phyloP scores from a whole-genome alignment of 2,113 vertebrate genomes.

The Forbesichthys papilliferus region DNA sequence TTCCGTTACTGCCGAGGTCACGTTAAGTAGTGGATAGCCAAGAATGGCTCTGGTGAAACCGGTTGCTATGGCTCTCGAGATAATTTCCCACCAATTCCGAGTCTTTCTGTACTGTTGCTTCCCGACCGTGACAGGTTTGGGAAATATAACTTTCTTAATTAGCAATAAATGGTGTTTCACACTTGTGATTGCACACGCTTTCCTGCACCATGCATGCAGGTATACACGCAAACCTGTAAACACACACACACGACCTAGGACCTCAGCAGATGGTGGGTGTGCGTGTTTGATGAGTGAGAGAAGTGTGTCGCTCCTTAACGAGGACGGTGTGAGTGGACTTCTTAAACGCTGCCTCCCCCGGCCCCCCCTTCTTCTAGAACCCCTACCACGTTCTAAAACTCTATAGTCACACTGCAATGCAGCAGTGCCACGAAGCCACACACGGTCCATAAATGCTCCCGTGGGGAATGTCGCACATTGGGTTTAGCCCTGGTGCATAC shows the following conservation, averaged over 20 bases:
- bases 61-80: constrained; percentile 64
- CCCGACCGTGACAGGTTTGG: constrained; percentile 53
- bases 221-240: constrained; percentile 2
- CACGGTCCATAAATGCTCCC: neutral
- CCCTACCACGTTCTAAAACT: constrained; percentile 40
- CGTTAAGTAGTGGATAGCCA: constrained; percentile 44
- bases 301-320: constrained; percentile 61
- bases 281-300: constrained; percentile 60
- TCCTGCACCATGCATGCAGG: constrained; percentile 6
- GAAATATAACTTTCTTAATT: constrained; percentile 61
- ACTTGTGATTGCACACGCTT: constrained; percentile 23
- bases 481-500: no score
- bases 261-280: constrained; percentile 58
- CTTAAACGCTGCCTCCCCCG: constrained; percentile 30
- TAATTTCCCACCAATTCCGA: constrained; percentile 58
- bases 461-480: no score
- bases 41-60: constrained; percentile 35
- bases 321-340: constrained; percentile 60
- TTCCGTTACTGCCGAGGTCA: constrained; percentile 28
- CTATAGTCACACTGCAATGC: constrained; percentile 49
- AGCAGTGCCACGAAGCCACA: constrained; percentile 30
- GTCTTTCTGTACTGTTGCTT: constrained; percentile 58
- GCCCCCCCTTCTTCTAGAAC: constrained; percentile 26
- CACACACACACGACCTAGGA: constrained; percentile 30
- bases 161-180: constrained; percentile 59